These are phyloP conservation scores for Drosophila tsacasi DNA, from an alignment of 1,140 invertebrate species.

Conservation along the genomic window DNA sequence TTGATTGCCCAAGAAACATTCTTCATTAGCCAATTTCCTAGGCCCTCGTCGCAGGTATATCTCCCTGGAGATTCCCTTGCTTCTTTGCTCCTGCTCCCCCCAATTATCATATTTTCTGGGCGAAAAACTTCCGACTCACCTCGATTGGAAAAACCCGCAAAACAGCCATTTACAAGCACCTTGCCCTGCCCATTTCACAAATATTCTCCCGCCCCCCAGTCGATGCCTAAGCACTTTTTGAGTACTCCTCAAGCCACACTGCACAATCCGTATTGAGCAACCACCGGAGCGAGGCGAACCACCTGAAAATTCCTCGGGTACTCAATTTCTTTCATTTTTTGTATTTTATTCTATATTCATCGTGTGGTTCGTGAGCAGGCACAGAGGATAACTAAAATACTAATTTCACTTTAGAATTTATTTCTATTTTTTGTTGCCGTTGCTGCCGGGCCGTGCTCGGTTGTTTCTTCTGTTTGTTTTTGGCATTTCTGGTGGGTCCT, in stretches of 20 bases:
- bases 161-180: constrained; percentile 53
- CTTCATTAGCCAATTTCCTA: constrained; percentile 17
- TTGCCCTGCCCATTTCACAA: neutral
- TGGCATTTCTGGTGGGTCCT: constrained; percentile 45
- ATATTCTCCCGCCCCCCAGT: neutral
- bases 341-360: constrained; percentile 24
- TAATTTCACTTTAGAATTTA: constrained; percentile 84
- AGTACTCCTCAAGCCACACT: constrained; percentile 44
- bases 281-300: constrained; percentile 3
- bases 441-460: constrained; percentile 7
- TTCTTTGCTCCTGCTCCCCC: neutral
- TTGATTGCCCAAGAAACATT: constrained; percentile 4
- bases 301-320: constrained; percentile 47
- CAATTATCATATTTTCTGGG: constrained; percentile 41
- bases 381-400: constrained; percentile 81
- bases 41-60: neutral
- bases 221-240: constrained; percentile 60
- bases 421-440: constrained; percentile 51
- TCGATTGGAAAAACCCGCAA: constrained; percentile 42
- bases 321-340: constrained; percentile 21
- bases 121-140: constrained; percentile 36
- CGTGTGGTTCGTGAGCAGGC: constrained; percentile 51
- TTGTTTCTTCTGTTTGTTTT: constrained; percentile 75
- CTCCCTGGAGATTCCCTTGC: neutral
- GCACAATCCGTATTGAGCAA: constrained; percentile 10